These are phyloP conservation scores for Calycopis cecrops DNA, from an alignment of 1,140 invertebrate genomes.

Conservation along the genomic window DNA sequence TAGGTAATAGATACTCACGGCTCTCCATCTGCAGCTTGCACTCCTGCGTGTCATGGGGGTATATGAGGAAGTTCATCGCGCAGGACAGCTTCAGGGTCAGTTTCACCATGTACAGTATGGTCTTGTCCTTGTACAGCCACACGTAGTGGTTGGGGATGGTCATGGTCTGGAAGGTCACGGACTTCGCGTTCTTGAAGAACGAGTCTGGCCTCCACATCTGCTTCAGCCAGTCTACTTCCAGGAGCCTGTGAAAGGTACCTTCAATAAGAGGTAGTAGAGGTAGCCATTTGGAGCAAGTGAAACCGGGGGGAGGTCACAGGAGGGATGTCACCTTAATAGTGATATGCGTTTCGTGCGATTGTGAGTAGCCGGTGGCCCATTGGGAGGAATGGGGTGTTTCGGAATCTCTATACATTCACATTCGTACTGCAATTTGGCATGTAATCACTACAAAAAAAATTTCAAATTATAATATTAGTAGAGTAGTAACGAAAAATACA, in stretches of 20 bases:
- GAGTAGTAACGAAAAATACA: too few species aligned
- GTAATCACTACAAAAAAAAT: too few species aligned
- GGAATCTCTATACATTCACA: too few species aligned
- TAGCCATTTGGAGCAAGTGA: too few species aligned
- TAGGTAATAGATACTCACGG: constrained; percentile 78
- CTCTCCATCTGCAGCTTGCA: constrained; percentile 95
- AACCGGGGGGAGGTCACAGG: too few species aligned
- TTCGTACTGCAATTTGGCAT: too few species aligned
- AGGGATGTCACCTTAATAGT: too few species aligned
- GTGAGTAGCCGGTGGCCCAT: too few species aligned
- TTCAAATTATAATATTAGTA: too few species aligned
- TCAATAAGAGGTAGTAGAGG: too few species aligned
- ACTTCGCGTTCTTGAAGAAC: constrained; percentile 93
- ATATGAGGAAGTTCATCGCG: constrained; percentile 94
- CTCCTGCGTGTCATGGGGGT: constrained; percentile 93
- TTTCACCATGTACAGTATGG: constrained; percentile 92
- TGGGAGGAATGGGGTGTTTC: too few species aligned
- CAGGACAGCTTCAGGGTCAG: constrained; percentile 89
- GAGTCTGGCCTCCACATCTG: constrained; percentile 94
- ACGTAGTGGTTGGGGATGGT: constrained; percentile 94
- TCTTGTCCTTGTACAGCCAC: constrained; percentile 92
- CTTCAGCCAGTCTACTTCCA: constrained; percentile 92
- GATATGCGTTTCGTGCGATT: too few species aligned
- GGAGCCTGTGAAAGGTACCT: constrained; percentile 70
- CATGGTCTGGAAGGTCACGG: constrained; percentile 94